Evolutionary conservation across 2,113 vertebrate genomes (phyloP).

Genomic region (Penelope pileata): DNA sequence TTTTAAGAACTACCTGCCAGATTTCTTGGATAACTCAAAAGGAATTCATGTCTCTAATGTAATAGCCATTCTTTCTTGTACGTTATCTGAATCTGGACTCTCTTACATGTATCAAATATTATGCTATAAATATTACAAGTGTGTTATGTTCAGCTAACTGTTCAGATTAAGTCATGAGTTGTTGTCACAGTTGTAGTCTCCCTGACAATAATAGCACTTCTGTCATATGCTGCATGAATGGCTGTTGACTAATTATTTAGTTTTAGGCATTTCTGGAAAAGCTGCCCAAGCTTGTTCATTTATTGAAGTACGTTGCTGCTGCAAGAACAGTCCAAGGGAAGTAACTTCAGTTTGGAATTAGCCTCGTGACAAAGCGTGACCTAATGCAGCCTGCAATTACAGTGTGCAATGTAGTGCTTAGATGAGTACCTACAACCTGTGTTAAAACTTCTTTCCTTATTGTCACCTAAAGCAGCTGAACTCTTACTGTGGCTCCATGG

Average conservation of each 20-base stretch:
- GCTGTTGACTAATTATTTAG: conserved; percentile 12
- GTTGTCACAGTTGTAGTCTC: neutral
- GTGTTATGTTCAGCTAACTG: neutral
- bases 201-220: neutral
- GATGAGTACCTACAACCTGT: neutral
- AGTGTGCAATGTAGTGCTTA: neutral
- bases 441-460: neutral
- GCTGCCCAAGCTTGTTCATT: neutral
- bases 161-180: conserved; percentile 17
- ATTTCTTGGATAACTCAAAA: neutral
- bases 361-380: neutral
- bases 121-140: conserved; percentile 8
- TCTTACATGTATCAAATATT: neutral
- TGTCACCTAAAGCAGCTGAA: neutral
- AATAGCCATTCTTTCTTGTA: neutral
- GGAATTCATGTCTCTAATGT: neutral
- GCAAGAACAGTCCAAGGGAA: conserved; percentile 18
- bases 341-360: neutral
- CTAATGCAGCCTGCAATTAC: neutral
- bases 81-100: neutral
- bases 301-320: neutral
- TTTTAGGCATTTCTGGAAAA: neutral
- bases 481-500: neutral
- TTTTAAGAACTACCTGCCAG: neutral
- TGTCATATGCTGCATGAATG: conserved; percentile 25